phyloP scores from a whole-genome alignment of 2,888 invertebrate species.

The Drosophila parthenogenetica region DNA sequence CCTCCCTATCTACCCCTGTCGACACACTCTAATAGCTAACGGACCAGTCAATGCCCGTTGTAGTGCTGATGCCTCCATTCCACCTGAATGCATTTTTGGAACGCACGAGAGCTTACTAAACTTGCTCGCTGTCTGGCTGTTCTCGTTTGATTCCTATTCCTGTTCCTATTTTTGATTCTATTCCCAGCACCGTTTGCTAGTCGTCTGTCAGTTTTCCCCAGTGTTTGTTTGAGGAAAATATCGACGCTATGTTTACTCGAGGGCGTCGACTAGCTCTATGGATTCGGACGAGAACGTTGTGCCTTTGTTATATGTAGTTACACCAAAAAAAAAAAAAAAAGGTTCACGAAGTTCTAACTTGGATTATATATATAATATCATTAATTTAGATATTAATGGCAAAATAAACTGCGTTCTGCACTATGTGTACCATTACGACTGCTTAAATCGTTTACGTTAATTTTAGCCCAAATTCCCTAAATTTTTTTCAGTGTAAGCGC shows the following conservation, averaged over 20 bases:
- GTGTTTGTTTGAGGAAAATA: slow-evolving; percentile 43
- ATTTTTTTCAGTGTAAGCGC: not conserved
- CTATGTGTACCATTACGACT: too few species aligned
- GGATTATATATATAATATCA: too few species aligned
- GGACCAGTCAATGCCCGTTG: slow-evolving; percentile 36
- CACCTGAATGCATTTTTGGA: slow-evolving; percentile 68
- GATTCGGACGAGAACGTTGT: slow-evolving; percentile 3
- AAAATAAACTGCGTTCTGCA: too few species aligned
- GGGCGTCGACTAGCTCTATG: slow-evolving; percentile 16
- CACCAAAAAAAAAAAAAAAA: too few species aligned
- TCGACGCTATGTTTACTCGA: slow-evolving; percentile 27
- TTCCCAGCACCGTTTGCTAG: not conserved
- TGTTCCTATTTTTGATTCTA: not conserved
- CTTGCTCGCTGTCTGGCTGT: slow-evolving; percentile 43
- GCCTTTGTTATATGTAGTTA: not conserved
- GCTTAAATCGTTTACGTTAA: too few species aligned
- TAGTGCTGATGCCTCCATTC: slow-evolving; percentile 45
- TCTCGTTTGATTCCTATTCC: slow-evolving; percentile 3
- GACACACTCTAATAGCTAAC: slow-evolving; percentile 15
- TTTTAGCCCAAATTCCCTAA: too few species aligned
- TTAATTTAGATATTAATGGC: too few species aligned
- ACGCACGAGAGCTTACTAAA: slow-evolving; percentile 55
- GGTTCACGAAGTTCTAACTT: too few species aligned
- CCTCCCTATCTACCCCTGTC: not conserved
- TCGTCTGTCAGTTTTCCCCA: slow-evolving; percentile 13